Evolutionary conservation across 1,140 invertebrate species (phyloP).

Genomic region (Dreissena polymorpha): DNA sequence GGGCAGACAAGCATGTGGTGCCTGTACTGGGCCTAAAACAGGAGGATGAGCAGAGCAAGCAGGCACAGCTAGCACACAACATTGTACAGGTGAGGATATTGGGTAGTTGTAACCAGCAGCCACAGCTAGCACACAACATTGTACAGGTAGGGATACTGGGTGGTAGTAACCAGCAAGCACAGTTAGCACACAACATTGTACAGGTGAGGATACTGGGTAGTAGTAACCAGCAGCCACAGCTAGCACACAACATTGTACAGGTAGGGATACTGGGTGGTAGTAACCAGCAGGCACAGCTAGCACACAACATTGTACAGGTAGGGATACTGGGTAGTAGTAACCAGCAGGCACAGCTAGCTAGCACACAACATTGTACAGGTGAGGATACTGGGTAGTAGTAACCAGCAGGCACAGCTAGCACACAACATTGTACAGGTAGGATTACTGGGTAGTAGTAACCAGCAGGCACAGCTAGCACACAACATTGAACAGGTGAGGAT

Average conservation of each 20-base stretch:
- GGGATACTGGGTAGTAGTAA: too few species aligned
- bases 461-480: too few species aligned
- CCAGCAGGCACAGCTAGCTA: neutral
- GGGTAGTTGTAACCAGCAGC: too few species aligned
- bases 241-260: neutral
- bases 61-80: neutral
- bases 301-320: too few species aligned
- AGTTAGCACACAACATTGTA: neutral
- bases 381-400: too few species aligned
- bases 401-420: too few species aligned
- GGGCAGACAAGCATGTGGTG: constrained; percentile 36
- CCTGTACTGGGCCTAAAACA: constrained; percentile 18
- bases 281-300: too few species aligned
- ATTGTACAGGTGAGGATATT: neutral
- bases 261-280: constrained; percentile 10
- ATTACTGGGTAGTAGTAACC: too few species aligned
- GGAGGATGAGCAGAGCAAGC: neutral
- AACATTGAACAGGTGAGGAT: too few species aligned
- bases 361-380: too few species aligned
- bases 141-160: constrained; percentile 5
- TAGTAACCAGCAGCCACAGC: too few species aligned
- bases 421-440: neutral
- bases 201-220: neutral
- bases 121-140: neutral
- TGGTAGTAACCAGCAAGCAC: neutral